Base-by-base conservation (phyloP, 1,140 invertebrate species). In the Drosophila truncata region DNA sequence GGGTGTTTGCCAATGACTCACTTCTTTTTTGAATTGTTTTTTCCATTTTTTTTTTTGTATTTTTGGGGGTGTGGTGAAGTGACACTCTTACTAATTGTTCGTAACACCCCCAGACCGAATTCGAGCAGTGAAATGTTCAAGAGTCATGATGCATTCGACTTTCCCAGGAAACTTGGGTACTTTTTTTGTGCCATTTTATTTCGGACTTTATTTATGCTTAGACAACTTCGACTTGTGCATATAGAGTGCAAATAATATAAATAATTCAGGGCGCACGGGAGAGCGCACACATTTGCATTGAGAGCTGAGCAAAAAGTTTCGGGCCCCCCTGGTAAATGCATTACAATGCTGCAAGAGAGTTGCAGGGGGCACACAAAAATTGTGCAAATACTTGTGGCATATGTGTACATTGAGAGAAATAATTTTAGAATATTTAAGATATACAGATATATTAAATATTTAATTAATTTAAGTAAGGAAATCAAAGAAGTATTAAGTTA, bases 161-260 rank as follows among this genome's bases (percentile, higher is more conserved):
- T 52, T 10, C 37, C 37, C 29, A n/a, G 63, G 23, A 70, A 70
- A 44, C 66, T 67, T 67, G 23, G 16, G 79, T 71, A 0, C 0
- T 33, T 13, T 78, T 64, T 66, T 74, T 65, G 46, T 62, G 33
- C 47, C 66, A 73, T 83, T 77, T 54, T 77, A 59, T 71, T 62
- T 87, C 64, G 74, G 66, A 73, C 83, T 88, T 83, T 69, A 78
- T 70, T 64, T 82, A 60, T 67, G 37, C 62, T 61, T 35, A 69
- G 41, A 57, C 69, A 77, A 71, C 62, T 62, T 50, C 46, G 52
- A 60, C 33, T 50, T 62, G 54, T 84, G 78, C 85, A 90, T 88
- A 77, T 74, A 84, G 77, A 88, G 85, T 88, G 84, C 74, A 90
- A 79, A 80, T 80, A 84, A 63, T 85, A 90, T 88, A 88, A 88